Evolutionary conservation across 1,140 invertebrate genomes (phyloP), one percentile per base, ranked within the genome.

Genomic region (Diabrotica undecimpunctata): DNA sequence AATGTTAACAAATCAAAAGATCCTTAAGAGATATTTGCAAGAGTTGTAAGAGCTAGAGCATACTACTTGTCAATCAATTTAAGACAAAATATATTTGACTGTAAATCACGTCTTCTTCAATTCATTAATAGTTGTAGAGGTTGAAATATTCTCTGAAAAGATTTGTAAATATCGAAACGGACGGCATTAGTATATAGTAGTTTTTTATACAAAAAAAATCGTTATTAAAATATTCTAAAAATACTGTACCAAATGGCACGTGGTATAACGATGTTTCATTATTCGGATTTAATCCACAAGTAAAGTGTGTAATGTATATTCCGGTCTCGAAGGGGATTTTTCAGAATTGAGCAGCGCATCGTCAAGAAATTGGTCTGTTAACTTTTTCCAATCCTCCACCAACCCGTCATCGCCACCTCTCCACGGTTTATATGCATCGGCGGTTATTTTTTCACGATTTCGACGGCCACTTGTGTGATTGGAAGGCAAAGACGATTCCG

Each of bases 251-350:
- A 46, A 46, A 46, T n/a, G 41, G 41, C n/a, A 46, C 8, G 10
- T 8, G 0, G 54, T 5, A 37, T 12, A 12, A 12, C 36, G 10
- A 7, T 37, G 37, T 37, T 57, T 38, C 5, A 57, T 57, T 57
- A 41, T 57, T 57, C 12, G 25, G 41, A 46, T 37, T 57, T n/a
- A 41, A 37, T 57, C 55, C 36, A 10, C 35, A 57, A 57, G 14
- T 58, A 54, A 25, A 54, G 46, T 61, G 59, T 41, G 58, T 54
- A 61, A 61, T 61, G 58, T 65, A 53, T 50, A 60, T 66, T 66
- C 59, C 57, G n/a, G 39, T 61, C 60, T 54, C 36, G 58, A 60
- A 12, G 6, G 0, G 25, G 14, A 51, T 50, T 66, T 61, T 62
- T 52, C 41, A 41, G 46, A 51, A 55, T 25, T 38, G 41, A 46